Evolutionary conservation across 2,888 invertebrate genomes (phyloP), one percentile per base, ranked within the genome.

Genomic region (Dryococelus australis): DNA sequence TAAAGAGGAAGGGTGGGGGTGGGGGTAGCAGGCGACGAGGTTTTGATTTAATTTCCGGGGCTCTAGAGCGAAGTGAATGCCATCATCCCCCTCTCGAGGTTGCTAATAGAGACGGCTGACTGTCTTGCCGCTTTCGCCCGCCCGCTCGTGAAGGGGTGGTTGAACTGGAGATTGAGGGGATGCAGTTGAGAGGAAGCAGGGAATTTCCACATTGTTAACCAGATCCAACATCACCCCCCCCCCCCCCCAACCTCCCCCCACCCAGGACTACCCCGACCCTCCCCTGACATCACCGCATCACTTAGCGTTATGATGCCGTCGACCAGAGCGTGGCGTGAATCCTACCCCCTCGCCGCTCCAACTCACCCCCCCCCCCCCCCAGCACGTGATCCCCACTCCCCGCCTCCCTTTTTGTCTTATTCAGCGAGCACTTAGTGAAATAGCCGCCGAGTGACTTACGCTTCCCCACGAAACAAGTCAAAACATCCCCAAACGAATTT

Each of bases 281-380:
- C 26, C 28, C 43, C 84, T 35, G 24, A 83, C 83, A 83, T 83
- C 83, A 35, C 79, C 24, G 83, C 85, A 85, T 88, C 88, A 87
- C 88, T 88, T 88, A 88, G 85, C 85, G 86, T 88, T 88, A 88
- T 88, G 88, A 88, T 79, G 28, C 47, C 47, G 47, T 65, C 65
- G 51, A n/a, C 86, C 26, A 27, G 27, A 12, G 51, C 35, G 51
- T 78, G 53, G 80, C 24, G 43, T 28, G 79, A 43, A 35, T 81
- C 24, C 51, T n/a, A n/a, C n/a, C n/a, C 65, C 86, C 43, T 78
- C 26, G 24, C 86, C 86, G 8, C 27, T 13, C 10, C 65, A 86
- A 28, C 78, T n/a, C n/a, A n/a, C 53, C 8, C n/a, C 43, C 28
- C 27, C 83, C 35, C 83, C 43, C 83, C 24, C 43, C 27, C 83